Evolutionary conservation across 2,888 invertebrate species (phyloP), one percentile per base, ranked within the genome.

Genomic region (Amphipyra tragopoginis): DNA sequence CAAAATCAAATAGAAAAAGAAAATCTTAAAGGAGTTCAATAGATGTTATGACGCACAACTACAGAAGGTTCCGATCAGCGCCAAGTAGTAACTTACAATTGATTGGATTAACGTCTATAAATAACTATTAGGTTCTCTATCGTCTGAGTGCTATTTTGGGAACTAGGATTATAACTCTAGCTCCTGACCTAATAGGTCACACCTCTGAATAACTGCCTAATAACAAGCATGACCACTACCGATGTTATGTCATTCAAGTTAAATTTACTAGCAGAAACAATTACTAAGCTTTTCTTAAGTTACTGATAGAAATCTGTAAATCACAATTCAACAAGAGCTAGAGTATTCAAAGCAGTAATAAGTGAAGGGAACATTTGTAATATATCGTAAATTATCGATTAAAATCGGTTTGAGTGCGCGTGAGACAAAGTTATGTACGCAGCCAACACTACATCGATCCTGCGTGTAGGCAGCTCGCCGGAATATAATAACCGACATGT

Each of bases 331-430:
- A 75, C 61, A 67, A 68, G 68, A 68, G 50, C 52, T 40, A 26
- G 13, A 62, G 72, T 60, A 73, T 72, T 67, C 64, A 60, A 73
- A 72, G 52, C 59, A 53, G 57, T 51, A 53, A 67, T 67, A 76
- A 78, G 84, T 79, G 83, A 85, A 85, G 82, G 82, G 83, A 81
- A 82, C 78, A 80, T 80, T 79, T 75, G 77, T 84, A 82, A 82
- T 81, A 77, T 78, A 80, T 81, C 80, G 82, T 87, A 87, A 86
- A 87, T 86, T 80, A 77, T 80, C 79, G 84, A 86, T 86, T 85
- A 85, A 79, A 69, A 87, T 87, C 85, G 80, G 81, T 81, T 82
- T 77, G 75, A 72, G 81, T 82, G 81, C 66, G 72, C 72, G 70
- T 77, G 73, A 75, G 81, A 82, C 83, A 81, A 84, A 83, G 79